Conservation (phyloP, 2,113 vertebrate genomes). For the Nothobranchius furzeri region DNA sequence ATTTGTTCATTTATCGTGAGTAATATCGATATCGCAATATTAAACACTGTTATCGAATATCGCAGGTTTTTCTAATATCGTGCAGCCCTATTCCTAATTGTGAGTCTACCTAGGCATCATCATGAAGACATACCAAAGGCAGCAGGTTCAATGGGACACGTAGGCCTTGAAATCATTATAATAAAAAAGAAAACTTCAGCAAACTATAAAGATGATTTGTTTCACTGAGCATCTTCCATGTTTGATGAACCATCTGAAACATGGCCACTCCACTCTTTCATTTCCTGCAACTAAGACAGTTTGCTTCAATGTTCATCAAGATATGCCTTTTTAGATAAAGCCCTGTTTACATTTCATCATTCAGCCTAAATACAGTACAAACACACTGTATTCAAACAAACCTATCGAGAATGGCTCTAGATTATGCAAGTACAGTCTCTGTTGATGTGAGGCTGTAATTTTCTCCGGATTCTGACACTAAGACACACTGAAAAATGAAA, state of each 20-base stretch:
- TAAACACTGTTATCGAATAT: too few species aligned
- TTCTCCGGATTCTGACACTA: background rate
- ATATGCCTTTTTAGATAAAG: background rate
- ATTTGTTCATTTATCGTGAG: too few species aligned
- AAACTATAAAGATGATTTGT: background rate
- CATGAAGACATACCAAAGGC: background rate
- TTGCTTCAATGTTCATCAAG: background rate
- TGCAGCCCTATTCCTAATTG: too few species aligned
- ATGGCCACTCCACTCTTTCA: background rate
- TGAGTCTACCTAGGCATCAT: too few species aligned
- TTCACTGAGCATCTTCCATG: background rate
- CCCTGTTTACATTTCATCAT: slow-evolving; percentile 15
- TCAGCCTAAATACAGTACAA: background rate
- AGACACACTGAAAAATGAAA: background rate
- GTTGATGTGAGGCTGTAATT: background rate
- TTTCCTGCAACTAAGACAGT: background rate
- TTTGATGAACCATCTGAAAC: too few species aligned
- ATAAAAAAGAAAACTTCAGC: background rate
- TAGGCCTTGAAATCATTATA: background rate
- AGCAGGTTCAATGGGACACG: background rate
- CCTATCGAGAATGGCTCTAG: background rate
- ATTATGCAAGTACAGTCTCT: background rate
- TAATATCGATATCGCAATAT: too few species aligned
- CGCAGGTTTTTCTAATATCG: too few species aligned
- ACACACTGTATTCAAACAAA: background rate